phyloP scores from a whole-genome alignment of 2,888 invertebrate genomes.

The Rotaria macrura region DNA sequence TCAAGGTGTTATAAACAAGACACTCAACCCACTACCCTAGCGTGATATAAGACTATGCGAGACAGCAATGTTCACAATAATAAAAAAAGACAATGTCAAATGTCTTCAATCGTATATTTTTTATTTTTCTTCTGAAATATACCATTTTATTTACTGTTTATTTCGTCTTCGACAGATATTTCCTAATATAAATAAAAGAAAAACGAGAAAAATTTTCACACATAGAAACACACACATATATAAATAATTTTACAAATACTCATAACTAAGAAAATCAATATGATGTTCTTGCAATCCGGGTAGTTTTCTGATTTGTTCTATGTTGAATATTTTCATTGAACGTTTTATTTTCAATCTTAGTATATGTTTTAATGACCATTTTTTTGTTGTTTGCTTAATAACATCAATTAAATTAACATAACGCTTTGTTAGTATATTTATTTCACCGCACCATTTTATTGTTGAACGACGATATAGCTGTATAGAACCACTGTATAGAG shows the following conservation, averaged over 20 bases:
- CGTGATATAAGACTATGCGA: not conserved
- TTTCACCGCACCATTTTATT: slow-evolving; percentile 13
- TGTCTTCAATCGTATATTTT: too few species aligned
- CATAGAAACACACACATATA: not conserved
- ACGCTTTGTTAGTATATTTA: not conserved
- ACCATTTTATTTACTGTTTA: not conserved
- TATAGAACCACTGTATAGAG: slow-evolving; percentile 6
- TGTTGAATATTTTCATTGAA: not conserved
- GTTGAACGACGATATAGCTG: not conserved
- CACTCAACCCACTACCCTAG: not conserved
- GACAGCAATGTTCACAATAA: not conserved
- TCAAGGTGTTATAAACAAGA: not conserved
- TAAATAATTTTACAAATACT: not conserved
- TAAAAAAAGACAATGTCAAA: not conserved
- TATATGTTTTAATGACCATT: not conserved
- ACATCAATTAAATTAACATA: slow-evolving; percentile 15
- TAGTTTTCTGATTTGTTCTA: not conserved
- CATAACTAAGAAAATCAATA: not conserved
- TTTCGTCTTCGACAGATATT: not conserved
- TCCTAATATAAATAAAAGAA: not conserved
- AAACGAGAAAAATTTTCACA: not conserved
- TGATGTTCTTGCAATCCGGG: not conserved
- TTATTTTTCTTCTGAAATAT: not conserved
- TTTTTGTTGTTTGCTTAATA: not conserved
- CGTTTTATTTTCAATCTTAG: slow-evolving; percentile 4